Evolutionary conservation across 2,113 vertebrate genomes (phyloP).

Genomic region (Vireo altiloquus): DNA sequence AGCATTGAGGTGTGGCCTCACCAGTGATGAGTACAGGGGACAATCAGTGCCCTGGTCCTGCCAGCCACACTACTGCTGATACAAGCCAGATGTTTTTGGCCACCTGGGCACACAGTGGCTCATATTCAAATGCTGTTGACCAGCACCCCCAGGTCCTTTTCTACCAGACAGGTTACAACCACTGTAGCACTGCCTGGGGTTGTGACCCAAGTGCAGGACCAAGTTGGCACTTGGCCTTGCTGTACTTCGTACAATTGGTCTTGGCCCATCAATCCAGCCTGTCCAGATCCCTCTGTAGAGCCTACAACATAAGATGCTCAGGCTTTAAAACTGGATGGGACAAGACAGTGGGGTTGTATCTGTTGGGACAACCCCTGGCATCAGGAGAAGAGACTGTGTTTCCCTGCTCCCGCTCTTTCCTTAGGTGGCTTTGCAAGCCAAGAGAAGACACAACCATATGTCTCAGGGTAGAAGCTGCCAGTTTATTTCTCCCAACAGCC

Average conservation of each 20-base stretch:
- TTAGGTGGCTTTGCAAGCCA: background rate
- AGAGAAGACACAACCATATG: background rate
- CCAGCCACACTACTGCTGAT: background rate
- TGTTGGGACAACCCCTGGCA: background rate
- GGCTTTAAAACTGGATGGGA: background rate
- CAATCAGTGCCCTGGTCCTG: background rate
- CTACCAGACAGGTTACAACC: background rate
- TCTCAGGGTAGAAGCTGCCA: background rate
- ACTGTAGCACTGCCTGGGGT: background rate
- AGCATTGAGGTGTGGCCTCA: background rate
- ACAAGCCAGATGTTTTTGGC: background rate
- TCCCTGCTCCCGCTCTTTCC: accelerated
- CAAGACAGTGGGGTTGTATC: background rate
- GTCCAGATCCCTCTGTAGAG: background rate
- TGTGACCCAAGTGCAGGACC: background rate
- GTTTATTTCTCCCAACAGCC: background rate
- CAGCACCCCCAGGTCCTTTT: background rate
- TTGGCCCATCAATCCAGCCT: accelerated
- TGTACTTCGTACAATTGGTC: background rate
- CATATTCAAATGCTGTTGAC: background rate
- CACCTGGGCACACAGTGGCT: background rate
- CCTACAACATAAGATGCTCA: background rate
- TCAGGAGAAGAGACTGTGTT: background rate
- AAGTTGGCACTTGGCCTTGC: accelerated
- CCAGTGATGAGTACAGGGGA: accelerated